Percentiles rank a stretch among this genome's conserved stretches.
These are phyloP conservation scores for Chelonoidis abingdonii DNA, from an alignment of 2,113 vertebrate genomes.

Conservation along the genomic window DNA sequence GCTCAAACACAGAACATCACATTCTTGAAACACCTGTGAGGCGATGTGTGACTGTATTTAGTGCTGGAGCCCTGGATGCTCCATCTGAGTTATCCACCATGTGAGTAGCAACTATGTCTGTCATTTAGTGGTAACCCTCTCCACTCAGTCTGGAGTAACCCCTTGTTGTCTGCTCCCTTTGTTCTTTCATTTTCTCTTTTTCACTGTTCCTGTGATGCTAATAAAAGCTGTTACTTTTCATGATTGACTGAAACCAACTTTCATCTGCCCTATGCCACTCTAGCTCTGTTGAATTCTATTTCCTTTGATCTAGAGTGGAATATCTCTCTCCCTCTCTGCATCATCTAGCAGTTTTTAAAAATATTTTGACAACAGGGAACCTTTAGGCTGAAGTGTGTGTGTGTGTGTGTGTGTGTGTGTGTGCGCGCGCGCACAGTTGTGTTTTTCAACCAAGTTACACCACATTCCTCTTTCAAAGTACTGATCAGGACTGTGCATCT, in stretches of 20 bases:
- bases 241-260: background rate
- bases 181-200: background rate
- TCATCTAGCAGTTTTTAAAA: background rate
- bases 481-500: background rate
- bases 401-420: background rate
- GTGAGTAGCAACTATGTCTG: background rate
- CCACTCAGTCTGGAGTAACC: background rate
- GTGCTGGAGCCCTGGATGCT: background rate
- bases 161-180: background rate
- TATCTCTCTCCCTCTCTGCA: background rate
- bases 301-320: background rate
- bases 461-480: background rate
- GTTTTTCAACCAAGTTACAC: background rate
- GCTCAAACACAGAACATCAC: background rate
- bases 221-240: slow-evolving; percentile 7
- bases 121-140: background rate
- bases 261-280: background rate
- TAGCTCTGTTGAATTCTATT: background rate
- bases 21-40: background rate
- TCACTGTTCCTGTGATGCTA: background rate
- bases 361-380: background rate
- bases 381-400: background rate
- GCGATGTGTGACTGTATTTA: background rate
- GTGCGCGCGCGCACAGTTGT: background rate
- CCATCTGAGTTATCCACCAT: background rate